These are phyloP conservation scores for Oceanodroma leucorhoa DNA, from an alignment of 2,797 vertebrate species.

Conservation along the genomic window DNA sequence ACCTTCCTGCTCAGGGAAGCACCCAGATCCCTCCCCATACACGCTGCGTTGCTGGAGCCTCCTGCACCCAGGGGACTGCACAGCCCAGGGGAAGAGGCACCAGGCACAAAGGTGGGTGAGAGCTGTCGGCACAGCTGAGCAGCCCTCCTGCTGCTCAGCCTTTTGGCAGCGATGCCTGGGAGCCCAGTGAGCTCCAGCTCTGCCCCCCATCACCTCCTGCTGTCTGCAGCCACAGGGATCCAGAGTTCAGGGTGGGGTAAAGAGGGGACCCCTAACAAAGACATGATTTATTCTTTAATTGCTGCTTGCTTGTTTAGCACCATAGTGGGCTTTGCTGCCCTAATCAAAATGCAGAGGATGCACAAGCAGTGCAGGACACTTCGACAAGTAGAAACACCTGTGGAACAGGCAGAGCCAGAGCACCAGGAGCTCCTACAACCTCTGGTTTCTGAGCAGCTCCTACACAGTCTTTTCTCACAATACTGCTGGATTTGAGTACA, in stretches of 20 bases:
- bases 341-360: background rate
- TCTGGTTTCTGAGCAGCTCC: background rate
- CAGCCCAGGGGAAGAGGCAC: background rate
- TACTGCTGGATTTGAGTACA: background rate
- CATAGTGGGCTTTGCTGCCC: background rate
- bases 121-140: background rate
- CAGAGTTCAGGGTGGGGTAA: background rate
- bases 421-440: background rate
- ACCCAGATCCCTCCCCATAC: background rate
- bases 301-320: background rate
- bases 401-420: background rate
- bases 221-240: background rate
- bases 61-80: background rate
- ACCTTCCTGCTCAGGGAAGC: background rate
- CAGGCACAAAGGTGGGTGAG: background rate
- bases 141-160: background rate
- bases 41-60: background rate
- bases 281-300: background rate
- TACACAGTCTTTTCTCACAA: background rate
- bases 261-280: background rate
- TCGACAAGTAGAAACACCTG: background rate
- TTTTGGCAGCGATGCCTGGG: background rate
- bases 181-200: background rate
- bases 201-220: background rate
- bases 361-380: background rate